These are phyloP conservation scores for Euschistus heros DNA, from an alignment of 1,140 invertebrate species.

Conservation along the genomic window DNA sequence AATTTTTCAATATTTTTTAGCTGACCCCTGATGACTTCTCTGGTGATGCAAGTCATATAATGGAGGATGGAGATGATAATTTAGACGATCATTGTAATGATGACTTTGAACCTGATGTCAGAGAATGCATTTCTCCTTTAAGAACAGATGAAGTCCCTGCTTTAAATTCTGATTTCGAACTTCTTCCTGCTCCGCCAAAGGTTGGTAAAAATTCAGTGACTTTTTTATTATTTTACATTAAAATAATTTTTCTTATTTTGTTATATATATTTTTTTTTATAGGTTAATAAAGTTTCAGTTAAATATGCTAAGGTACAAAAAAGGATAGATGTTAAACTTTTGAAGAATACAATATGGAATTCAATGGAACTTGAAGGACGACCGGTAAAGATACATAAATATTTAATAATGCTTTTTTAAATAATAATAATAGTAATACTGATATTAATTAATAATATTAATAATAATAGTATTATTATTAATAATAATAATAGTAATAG, in stretches of 20 bases:
- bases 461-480: too few relatives aligned
- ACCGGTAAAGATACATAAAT: too few relatives aligned
- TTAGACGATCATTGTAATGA: conserved; percentile 33
- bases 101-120: conserved; percentile 30
- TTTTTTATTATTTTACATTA: not conserved
- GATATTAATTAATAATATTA: too few relatives aligned
- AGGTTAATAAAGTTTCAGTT: conserved; percentile 21
- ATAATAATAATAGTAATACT: too few relatives aligned
- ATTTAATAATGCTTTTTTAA: too few relatives aligned
- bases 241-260: too few relatives aligned
- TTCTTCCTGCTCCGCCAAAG: not conserved
- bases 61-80: conserved; percentile 30
- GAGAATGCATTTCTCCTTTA: too few relatives aligned
- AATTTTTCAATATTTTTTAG: conserved; percentile 3
- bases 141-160: not conserved
- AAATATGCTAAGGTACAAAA: conserved; percentile 20
- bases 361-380: not conserved
- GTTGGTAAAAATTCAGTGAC: not conserved
- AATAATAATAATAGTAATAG: too few relatives aligned
- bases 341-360: conserved; percentile 21
- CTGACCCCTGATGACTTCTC: conserved; percentile 30
- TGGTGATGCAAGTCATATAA: conserved; percentile 33
- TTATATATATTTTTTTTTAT: not conserved
- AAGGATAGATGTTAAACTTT: conserved; percentile 22
- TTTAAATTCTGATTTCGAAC: not conserved